Percentiles rank a stretch among this genome's conserved stretches.
phyloP scores from a whole-genome alignment of 2,888 invertebrate genomes.

The Oscheius myriophilus region DNA sequence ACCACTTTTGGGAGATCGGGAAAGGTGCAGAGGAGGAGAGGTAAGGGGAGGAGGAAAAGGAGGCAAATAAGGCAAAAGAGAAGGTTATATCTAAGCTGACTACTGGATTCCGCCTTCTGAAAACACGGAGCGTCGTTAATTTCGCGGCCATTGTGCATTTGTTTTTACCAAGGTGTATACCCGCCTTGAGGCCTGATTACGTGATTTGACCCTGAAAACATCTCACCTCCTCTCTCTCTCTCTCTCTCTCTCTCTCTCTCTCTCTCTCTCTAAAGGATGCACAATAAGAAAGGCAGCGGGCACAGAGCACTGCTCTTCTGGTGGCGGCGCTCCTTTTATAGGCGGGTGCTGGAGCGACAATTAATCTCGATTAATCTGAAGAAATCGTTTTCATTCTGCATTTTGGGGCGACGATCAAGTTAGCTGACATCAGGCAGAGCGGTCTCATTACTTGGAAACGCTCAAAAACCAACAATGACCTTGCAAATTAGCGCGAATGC shows the following conservation, averaged over 20 bases:
- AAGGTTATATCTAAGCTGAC: too few species aligned
- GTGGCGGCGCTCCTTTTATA: background rate
- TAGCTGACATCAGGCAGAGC: constrained; percentile 24
- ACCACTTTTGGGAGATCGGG: background rate
- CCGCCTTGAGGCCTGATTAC: constrained; percentile 22
- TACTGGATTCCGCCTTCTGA: constrained; percentile 32
- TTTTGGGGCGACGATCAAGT: constrained; percentile 25
- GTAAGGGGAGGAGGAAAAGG: too few species aligned
- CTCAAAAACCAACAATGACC: too few species aligned
- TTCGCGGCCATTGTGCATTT: constrained; percentile 23
- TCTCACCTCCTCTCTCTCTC: background rate
- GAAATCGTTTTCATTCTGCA: constrained; percentile 11
- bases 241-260: constrained; percentile 27
- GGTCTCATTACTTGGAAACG: constrained; percentile 18
- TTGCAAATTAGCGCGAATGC: too few species aligned
- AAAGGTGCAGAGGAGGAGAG: background rate
- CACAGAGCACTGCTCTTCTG: background rate
- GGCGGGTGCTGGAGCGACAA: constrained; percentile 12
- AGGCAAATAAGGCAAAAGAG: too few species aligned
- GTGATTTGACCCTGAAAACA: constrained; percentile 8
- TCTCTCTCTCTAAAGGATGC: constrained; percentile 5
- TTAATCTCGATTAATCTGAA: constrained; percentile 6
- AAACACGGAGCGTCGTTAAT: constrained; percentile 31
- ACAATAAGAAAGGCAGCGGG: background rate
- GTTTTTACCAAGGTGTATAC: constrained; percentile 28